phyloP scores from a whole-genome alignment of 2,888 invertebrate species.

The Galerucella calmariensis region DNA sequence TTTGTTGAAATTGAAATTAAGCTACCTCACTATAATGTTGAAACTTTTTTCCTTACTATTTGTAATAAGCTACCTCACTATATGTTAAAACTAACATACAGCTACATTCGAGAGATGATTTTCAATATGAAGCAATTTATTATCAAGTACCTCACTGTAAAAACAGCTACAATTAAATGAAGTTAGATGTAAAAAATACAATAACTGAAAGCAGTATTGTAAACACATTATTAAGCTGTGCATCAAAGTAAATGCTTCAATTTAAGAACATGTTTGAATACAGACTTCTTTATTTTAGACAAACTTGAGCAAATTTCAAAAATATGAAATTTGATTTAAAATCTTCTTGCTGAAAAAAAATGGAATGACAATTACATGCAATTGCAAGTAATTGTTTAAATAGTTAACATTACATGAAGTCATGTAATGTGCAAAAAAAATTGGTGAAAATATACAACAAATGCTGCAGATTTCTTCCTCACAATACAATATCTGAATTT shows the following conservation, averaged over 20 bases:
- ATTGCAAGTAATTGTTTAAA: neutral
- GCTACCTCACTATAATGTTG: neutral
- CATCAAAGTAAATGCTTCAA: conserved; percentile 4
- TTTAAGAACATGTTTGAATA: conserved; percentile 2
- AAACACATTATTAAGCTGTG: neutral
- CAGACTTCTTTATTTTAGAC: neutral
- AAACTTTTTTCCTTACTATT: neutral
- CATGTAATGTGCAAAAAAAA: conserved; percentile 34
- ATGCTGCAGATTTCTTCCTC: conserved; percentile 21
- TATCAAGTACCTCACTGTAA: neutral
- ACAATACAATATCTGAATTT: conserved; percentile 25
- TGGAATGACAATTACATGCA: conserved; percentile 2
- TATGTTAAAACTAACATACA: conserved; percentile 14
- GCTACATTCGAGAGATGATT: conserved; percentile 9
- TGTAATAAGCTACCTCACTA: conserved; percentile 18
- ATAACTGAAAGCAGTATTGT: neutral
- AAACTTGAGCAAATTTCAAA: neutral
- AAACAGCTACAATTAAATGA: neutral
- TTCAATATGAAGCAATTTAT: too few species aligned
- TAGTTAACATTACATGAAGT: conserved; percentile 37
- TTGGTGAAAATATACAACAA: conserved; percentile 27
- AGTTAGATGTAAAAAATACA: conserved; percentile 1
- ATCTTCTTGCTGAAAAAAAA: neutral
- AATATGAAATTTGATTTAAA: conserved; percentile 15
- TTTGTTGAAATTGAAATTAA: neutral